Evolutionary conservation across 1,140 invertebrate genomes (phyloP).

Genomic region (Bradysia coprophila): DNA sequence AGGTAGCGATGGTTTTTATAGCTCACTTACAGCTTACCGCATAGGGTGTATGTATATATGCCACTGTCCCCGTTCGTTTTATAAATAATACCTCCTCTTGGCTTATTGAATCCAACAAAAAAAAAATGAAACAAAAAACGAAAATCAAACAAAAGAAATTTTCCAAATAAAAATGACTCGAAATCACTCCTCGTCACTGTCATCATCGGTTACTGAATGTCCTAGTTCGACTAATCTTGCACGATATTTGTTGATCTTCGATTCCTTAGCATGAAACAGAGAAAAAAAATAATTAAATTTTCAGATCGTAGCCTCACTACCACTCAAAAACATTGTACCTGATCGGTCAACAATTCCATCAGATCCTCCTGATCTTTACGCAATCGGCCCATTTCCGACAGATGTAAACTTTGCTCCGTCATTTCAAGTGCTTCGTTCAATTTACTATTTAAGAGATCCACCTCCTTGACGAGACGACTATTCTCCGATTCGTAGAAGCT

Average conservation of each 20-base stretch:
- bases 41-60: too few relatives aligned
- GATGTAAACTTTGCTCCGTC: neutral
- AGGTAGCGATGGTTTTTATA: too few relatives aligned
- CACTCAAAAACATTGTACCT: constrained; percentile 16
- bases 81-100: too few relatives aligned
- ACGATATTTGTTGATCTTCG: constrained; percentile 2
- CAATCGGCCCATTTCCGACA: constrained; percentile 38
- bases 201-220: constrained; percentile 1
- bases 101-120: too few relatives aligned
- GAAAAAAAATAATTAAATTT: neutral
- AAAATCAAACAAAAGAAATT: too few relatives aligned
- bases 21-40: too few relatives aligned
- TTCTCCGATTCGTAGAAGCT: constrained; percentile 12
- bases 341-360: constrained; percentile 62
- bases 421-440: constrained; percentile 6
- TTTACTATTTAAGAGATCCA: constrained; percentile 15
- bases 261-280: neutral
- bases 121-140: too few relatives aligned
- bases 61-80: too few relatives aligned
- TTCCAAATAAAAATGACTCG: too few relatives aligned
- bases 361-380: constrained; percentile 84
- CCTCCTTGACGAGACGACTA: constrained; percentile 22
- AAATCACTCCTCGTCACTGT: constrained; percentile 1
- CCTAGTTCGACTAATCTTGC: constrained; percentile 1
- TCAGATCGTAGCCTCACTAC: neutral